Evolutionary conservation across 2,888 invertebrate genomes (phyloP).

Genomic region (Itoplectis maculator): DNA sequence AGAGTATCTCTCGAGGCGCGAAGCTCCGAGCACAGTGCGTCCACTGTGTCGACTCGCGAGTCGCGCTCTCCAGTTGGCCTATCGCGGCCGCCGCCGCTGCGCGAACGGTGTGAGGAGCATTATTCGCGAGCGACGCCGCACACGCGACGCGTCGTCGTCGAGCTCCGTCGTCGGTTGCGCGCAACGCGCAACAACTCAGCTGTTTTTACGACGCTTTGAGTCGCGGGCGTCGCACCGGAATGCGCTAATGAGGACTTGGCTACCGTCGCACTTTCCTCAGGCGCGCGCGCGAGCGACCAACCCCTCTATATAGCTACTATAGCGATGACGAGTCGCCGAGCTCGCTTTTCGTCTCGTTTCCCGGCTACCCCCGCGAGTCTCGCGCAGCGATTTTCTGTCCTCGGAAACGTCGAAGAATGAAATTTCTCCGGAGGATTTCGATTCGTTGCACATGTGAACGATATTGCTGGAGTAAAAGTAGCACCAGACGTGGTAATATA

Average conservation of each 20-base stretch:
- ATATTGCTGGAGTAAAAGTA: slow-evolving; percentile 12
- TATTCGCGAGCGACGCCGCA: slow-evolving; percentile 19
- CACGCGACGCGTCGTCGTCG: too few relatives aligned
- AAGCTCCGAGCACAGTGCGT: slow-evolving; percentile 12
- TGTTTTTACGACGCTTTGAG: slow-evolving; percentile 84
- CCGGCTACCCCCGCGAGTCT: neutral
- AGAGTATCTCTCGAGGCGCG: slow-evolving; percentile 7
- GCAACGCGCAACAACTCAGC: slow-evolving; percentile 78
- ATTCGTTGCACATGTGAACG: slow-evolving; percentile 1
- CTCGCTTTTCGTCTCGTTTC: slow-evolving; percentile 14
- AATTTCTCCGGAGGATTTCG: too few relatives aligned
- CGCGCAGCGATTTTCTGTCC: too few relatives aligned
- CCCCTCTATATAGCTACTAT: too few relatives aligned
- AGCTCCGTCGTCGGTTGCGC: slow-evolving; percentile 8
- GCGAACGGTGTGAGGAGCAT: slow-evolving; percentile 20
- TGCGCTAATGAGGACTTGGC: slow-evolving; percentile 85
- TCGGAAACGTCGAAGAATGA: too few relatives aligned
- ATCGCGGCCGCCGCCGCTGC: too few relatives aligned
- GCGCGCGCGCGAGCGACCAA: neutral
- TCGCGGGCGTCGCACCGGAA: slow-evolving; percentile 84
- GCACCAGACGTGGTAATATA: neutral
- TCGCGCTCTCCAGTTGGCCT: slow-evolving; percentile 36
- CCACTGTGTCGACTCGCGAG: slow-evolving; percentile 50
- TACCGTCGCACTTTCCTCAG: slow-evolving; percentile 80
- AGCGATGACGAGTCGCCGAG: slow-evolving; percentile 3